Percentiles rank a stretch among this genome's conserved stretches.
Evolutionary conservation across 2,113 vertebrate species (phyloP).

Genomic region (Chionodraco myersi): DNA sequence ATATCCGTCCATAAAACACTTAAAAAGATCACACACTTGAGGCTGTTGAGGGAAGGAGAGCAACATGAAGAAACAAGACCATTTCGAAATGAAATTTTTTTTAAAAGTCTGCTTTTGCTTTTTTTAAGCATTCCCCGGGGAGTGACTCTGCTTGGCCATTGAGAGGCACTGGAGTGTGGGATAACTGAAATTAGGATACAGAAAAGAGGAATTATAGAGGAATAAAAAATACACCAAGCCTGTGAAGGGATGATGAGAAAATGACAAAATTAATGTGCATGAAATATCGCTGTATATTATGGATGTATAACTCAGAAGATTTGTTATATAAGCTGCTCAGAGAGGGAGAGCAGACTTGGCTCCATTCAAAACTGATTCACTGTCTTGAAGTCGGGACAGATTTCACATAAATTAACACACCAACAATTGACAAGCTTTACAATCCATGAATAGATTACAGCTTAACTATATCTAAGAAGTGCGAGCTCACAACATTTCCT

Average conservation of each 20-base stretch:
- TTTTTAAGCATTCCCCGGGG: background rate
- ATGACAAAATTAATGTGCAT: slow-evolving; percentile 28
- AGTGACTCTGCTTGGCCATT: slow-evolving; percentile 25
- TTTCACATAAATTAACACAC: slow-evolving; percentile 23
- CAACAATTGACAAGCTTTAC: background rate
- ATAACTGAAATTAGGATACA: slow-evolving; percentile 5
- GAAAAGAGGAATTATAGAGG: background rate
- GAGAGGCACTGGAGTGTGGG: slow-evolving; percentile 35
- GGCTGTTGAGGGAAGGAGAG: background rate
- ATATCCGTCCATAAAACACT: background rate
- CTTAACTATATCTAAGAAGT: background rate
- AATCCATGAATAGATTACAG: background rate
- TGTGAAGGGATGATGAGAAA: background rate
- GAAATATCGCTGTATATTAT: slow-evolving; percentile 14
- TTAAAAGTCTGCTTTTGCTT: background rate
- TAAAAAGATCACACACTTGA: background rate
- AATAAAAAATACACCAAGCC: slow-evolving; percentile 8
- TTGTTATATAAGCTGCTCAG: slow-evolving; percentile 24
- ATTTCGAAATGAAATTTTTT: background rate
- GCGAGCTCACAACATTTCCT: background rate
- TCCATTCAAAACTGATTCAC: slow-evolving; percentile 20
- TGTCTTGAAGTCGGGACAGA: slow-evolving; percentile 17
- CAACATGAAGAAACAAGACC: background rate
- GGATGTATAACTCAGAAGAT: slow-evolving; percentile 24
- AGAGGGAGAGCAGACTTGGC: background rate